phyloP scores from a whole-genome alignment of 2,797 vertebrate species.

The Typhlichthys eigenmanni region DNA sequence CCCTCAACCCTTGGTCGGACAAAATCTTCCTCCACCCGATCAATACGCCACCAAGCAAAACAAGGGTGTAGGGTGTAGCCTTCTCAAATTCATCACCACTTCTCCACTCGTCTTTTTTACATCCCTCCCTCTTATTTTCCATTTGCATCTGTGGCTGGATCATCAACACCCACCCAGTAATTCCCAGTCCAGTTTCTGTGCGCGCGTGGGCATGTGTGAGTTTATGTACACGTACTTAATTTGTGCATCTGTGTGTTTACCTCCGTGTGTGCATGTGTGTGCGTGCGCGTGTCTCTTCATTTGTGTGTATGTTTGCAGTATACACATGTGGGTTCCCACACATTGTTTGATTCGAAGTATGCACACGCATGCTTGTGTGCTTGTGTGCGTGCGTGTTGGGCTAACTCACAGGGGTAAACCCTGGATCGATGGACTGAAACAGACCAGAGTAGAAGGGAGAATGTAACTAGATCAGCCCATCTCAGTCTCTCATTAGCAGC shows the following conservation, averaged over 20 bases:
- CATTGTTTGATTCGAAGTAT: conserved; percentile 3
- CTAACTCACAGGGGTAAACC: conserved; percentile 70
- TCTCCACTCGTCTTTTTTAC: conserved; percentile 34
- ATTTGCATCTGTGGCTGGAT: conserved; percentile 50
- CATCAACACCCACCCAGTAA: conserved; percentile 64
- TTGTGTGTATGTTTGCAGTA: neutral
- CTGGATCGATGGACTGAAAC: conserved; percentile 68
- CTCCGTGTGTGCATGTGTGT: neutral
- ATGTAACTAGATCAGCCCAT: conserved; percentile 70
- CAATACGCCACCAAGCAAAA: conserved; percentile 65
- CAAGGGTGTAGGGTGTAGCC: conserved; percentile 62
- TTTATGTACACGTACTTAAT: neutral
- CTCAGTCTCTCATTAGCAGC: conserved; percentile 75
- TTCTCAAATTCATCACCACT: conserved; percentile 63
- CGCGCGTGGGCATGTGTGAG: neutral
- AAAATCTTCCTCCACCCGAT: conserved; percentile 31
- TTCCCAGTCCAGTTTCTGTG: conserved; percentile 38
- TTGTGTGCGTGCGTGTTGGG: conserved; percentile 54
- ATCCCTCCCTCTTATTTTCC: conserved; percentile 51
- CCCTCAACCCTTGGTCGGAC: conserved; percentile 32
- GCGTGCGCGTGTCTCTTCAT: neutral
- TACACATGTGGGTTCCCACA: conserved; percentile 1
- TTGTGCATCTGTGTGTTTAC: neutral
- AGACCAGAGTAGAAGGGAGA: conserved; percentile 22
- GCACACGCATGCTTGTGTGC: conserved; percentile 44